Evolutionary conservation across 2,888 invertebrate species (phyloP), one percentile per base, ranked within the genome.

Genomic region (Hedya salicella): DNA sequence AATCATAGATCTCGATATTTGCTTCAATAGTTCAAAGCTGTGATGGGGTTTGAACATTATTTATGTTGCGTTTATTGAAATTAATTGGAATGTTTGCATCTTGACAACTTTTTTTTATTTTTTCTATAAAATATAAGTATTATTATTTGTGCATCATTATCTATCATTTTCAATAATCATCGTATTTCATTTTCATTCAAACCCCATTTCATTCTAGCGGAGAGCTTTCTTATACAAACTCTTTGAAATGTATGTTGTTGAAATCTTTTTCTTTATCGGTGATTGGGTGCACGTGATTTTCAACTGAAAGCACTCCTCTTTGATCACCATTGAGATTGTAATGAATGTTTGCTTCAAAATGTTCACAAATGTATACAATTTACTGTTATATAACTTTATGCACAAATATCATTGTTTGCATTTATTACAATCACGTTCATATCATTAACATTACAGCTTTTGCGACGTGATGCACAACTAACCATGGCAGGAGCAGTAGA

Each of bases 31-130:
- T 80, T 76, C 75, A 74, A 72, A 77, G 73, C 86, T 92, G 91
- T 91, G 75, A 91, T 92, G 92, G 92, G 92, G 92, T 92, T 92
- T 92, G 92, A 91, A 88, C 81, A 84, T 88, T 61, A 53, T 66
- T 89, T 89, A 83, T 84, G 83, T 91, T 88, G 83, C 85, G 81
- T 84, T 82, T 78, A 79, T 81, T 73, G 73, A 80, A 80, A 81
- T 88, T 80, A 82, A 87, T 87, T 88, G 88, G 91, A 91, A 91
- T 91, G 91, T 91, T 88, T 91, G 92, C 92, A 92, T 92, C 92
- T 92, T 92, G 92, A 92, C 92, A 91, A 91, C 91, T 92, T 90
- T 88, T 88, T 84, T 91, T 89, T 87, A 80, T 77, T 77, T 82
- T 79, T 79, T 79, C 73, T 67, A 80, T 83, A 78, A 52, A 79